A percentile compares a stretch with the other conserved stretches of the same genome.
These are phyloP conservation scores for Agrochola circellaris DNA, from an alignment of 2,888 invertebrate species.

Conservation along the genomic window DNA sequence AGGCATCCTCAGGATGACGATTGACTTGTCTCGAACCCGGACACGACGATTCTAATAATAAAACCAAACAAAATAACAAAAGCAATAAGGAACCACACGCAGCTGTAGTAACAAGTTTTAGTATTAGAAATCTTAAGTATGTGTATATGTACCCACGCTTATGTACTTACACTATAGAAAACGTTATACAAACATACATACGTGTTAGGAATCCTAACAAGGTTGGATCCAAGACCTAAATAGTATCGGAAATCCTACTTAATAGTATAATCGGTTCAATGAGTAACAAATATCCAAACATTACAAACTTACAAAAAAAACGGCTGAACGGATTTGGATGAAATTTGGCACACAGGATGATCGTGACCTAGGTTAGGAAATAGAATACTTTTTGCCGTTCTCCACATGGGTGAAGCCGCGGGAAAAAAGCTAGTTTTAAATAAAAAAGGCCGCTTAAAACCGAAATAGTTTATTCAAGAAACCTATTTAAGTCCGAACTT, in stretches of 20 bases:
- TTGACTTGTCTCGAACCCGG: no score
- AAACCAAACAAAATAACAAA: conserved; percentile 1
- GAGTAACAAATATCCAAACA: no score
- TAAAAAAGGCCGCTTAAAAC: no score
- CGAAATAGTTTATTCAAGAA: not conserved
- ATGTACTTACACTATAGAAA: not conserved
- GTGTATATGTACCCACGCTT: not conserved
- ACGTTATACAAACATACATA: not conserved
- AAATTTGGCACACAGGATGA: not conserved
- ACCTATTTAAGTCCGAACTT: not conserved
- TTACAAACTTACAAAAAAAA: not conserved
- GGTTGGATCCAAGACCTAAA: not conserved
- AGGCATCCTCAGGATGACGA: no score
- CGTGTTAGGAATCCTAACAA: not conserved
- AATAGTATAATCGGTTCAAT: no score
- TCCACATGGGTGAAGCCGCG: no score
- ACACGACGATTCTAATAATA: not conserved
- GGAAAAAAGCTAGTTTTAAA: not conserved
- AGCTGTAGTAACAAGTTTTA: not conserved
- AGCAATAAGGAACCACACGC: conserved; percentile 5
- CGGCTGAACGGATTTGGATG: not conserved
- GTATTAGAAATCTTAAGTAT: not conserved
- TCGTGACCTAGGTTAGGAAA: not conserved
- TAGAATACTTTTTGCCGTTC: not conserved
- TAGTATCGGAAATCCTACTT: not conserved